These are phyloP conservation scores for Sesamia inferens DNA, from an alignment of 2,888 invertebrate genomes.

Conservation along the genomic window DNA sequence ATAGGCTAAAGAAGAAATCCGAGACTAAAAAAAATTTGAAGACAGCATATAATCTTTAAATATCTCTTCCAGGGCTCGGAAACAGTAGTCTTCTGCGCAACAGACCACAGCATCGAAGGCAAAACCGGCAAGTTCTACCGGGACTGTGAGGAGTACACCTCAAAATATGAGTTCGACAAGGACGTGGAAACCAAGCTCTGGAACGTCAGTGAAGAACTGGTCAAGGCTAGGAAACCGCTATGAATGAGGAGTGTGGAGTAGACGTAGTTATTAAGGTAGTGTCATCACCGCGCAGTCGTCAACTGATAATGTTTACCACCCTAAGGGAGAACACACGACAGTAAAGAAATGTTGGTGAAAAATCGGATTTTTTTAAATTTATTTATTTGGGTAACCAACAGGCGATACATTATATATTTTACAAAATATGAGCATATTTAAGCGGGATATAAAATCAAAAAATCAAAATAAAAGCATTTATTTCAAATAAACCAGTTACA, in stretches of 20 bases:
- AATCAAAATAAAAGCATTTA: too few relatives aligned
- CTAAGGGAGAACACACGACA: neutral
- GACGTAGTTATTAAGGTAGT: constrained; percentile 34
- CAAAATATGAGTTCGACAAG: constrained; percentile 91
- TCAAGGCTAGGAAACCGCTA: constrained; percentile 82
- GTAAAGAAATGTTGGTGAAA: neutral
- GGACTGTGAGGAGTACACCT: constrained; percentile 92
- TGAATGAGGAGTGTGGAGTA: constrained; percentile 55
- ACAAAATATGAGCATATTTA: too few relatives aligned
- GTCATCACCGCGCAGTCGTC: constrained; percentile 1
- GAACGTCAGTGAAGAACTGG: constrained; percentile 91
- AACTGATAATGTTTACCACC: constrained; percentile 8
- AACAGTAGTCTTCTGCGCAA: constrained; percentile 94
- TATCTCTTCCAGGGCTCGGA: constrained; percentile 92
- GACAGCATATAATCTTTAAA: too few relatives aligned
- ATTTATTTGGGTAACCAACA: too few relatives aligned
- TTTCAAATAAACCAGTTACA: too few relatives aligned
- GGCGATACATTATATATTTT: too few relatives aligned
- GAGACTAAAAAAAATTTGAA: too few relatives aligned
- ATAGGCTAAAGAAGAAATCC: too few relatives aligned
- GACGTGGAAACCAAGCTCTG: constrained; percentile 92
- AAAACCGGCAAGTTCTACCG: constrained; percentile 94
- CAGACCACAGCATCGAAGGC: constrained; percentile 89
- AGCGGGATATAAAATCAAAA: too few relatives aligned
- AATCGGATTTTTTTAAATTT: too few relatives aligned